Percentiles rank a stretch among this genome's conserved stretches.
Evolutionary conservation across 92 coral and sea anemone species (phyloP).

Genomic region (Montipora capitata): DNA sequence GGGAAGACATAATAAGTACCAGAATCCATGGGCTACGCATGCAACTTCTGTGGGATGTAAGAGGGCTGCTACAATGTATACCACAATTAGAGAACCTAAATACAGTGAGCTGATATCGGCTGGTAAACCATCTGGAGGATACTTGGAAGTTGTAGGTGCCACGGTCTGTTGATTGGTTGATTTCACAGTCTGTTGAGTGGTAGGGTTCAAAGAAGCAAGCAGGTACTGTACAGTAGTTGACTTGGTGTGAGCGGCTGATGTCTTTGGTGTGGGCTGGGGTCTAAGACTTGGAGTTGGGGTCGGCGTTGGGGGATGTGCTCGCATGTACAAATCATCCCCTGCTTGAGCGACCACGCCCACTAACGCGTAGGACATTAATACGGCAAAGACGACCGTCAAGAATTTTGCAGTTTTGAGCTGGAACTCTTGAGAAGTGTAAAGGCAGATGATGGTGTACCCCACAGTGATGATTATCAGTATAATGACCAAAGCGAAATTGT

Average conservation of each 20-base stretch:
- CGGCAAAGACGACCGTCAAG: constrained; percentile 80
- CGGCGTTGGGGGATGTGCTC: constrained; percentile 5
- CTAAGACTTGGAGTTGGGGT: constrained; percentile 1
- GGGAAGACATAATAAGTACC: constrained; percentile 95
- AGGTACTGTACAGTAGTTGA: no score
- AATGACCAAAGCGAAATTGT: constrained; percentile 19
- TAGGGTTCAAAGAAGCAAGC: no score
- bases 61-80: constrained; percentile 79
- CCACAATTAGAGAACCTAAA: constrained; percentile 73
- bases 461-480: constrained; percentile 70
- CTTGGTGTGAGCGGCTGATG: no score
- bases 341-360: constrained; percentile 88
- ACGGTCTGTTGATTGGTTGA: background rate
- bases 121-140: constrained; percentile 52
- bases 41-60: constrained; percentile 88
- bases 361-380: constrained; percentile 83
- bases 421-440: constrained; percentile 92
- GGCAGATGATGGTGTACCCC: constrained; percentile 80
- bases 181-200: background rate
- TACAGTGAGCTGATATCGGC: constrained; percentile 85
- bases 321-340: constrained; percentile 22
- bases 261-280: background rate
- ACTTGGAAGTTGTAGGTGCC: background rate
- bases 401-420: constrained; percentile 92
- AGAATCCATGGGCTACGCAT: constrained; percentile 87